Evolutionary conservation across 2,797 vertebrate genomes (phyloP).

Genomic region (Gymnocypris eckloni): DNA sequence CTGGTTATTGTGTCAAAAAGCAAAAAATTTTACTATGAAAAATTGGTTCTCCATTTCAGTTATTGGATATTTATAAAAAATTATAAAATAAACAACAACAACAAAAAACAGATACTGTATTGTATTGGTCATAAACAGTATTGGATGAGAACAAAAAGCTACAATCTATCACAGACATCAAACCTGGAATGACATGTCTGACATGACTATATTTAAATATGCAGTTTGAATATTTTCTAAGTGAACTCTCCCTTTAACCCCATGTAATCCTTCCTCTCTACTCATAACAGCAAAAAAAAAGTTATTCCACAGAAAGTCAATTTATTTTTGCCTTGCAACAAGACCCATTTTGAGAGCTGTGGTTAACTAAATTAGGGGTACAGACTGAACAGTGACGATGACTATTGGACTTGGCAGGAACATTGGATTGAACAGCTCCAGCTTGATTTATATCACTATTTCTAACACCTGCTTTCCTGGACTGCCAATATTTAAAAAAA

Average conservation of each 20-base stretch:
- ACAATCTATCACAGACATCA: not conserved
- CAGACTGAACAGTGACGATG: slow-evolving; percentile 27
- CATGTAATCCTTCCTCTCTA: slow-evolving; percentile 57
- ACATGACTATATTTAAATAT: not conserved
- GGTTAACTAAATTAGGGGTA: slow-evolving; percentile 61
- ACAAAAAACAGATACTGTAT: not conserved
- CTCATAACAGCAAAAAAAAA: slow-evolving; percentile 65
- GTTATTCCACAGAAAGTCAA: slow-evolving; percentile 52
- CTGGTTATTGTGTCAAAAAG: not conserved
- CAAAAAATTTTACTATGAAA: not conserved
- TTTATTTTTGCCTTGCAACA: slow-evolving; percentile 43
- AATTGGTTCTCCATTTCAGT: not conserved
- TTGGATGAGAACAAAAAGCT: not conserved
- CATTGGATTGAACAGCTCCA: not conserved
- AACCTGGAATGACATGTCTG: not conserved
- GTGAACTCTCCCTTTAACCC: slow-evolving; percentile 53
- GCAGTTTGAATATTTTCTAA: not conserved
- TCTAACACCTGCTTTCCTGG: slow-evolving; percentile 36
- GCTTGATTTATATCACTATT: not conserved
- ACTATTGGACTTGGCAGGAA: slow-evolving; percentile 45
- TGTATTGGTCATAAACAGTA: not conserved
- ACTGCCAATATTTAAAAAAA: slow-evolving; percentile 9
- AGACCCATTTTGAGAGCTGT: slow-evolving; percentile 63
- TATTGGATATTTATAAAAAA: not conserved
- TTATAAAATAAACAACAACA: no score